A percentile compares a stretch with the other conserved stretches of the same genome.
Conservation (phyloP, 1,140 invertebrate genomes). For the Thaumetopoea pityocampa region DNA sequence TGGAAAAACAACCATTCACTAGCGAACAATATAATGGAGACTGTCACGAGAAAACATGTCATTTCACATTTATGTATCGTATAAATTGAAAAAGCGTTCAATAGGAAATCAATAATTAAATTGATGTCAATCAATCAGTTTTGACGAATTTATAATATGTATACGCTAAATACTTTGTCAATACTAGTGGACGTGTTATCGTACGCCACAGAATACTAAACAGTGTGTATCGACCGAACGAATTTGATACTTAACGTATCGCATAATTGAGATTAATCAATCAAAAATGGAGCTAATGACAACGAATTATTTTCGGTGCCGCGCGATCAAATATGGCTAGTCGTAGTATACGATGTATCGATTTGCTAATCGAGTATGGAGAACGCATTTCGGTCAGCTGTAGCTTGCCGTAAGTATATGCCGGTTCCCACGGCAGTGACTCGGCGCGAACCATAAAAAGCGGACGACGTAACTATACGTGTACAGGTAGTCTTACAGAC, state of each 20-base stretch:
- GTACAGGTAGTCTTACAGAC: slow-evolving; percentile 63
- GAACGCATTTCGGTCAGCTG: slow-evolving; percentile 75
- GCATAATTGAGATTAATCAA: too few species aligned
- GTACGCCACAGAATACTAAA: slow-evolving; percentile 50
- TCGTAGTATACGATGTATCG: slow-evolving; percentile 61
- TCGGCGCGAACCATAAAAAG: slow-evolving; percentile 67
- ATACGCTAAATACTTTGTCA: slow-evolving; percentile 44
- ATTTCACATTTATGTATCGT: too few species aligned
- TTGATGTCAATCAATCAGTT: slow-evolving; percentile 44
- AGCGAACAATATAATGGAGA: too few species aligned
- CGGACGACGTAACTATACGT: slow-evolving; percentile 60
- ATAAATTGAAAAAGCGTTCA: too few species aligned
- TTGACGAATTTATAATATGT: slow-evolving; percentile 66
- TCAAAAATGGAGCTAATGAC: too few species aligned
- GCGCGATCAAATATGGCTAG: slow-evolving; percentile 52
- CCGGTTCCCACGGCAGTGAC: slow-evolving; percentile 76
- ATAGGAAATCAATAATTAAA: too few species aligned
- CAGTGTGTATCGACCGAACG: slow-evolving; percentile 26
- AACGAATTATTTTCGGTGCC: slow-evolving; percentile 38
- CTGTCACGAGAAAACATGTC: too few species aligned
- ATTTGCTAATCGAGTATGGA: slow-evolving; percentile 76
- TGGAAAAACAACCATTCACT: too few species aligned
- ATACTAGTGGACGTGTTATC: slow-evolving; percentile 58
- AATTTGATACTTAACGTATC: slow-evolving; percentile 33
- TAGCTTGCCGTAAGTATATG: slow-evolving; percentile 60